Evolutionary conservation across 1,140 invertebrate species (phyloP).

Genomic region (Neotoxoptera formosana): DNA sequence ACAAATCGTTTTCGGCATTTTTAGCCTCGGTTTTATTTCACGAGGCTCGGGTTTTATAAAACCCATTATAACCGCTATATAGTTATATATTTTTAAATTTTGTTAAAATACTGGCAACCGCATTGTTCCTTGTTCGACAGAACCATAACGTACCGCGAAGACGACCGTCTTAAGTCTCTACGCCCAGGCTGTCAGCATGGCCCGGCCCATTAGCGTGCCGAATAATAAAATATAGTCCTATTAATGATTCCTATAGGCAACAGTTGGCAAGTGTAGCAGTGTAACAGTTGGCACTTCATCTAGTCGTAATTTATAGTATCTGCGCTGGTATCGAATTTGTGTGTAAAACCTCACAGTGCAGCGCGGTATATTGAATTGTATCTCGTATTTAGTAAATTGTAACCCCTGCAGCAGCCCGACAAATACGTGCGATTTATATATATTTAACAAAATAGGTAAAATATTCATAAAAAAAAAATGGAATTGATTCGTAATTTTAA

Average conservation of each 20-base stretch:
- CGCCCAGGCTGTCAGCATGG: not conserved
- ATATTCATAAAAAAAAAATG: not conserved
- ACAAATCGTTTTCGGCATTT: not conserved
- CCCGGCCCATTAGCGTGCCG: not conserved
- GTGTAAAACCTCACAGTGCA: no score
- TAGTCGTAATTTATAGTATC: no score
- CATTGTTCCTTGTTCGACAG: no score
- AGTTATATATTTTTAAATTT: not conserved
- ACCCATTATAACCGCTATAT: not conserved
- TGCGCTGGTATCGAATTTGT: no score
- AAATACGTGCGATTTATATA: not conserved
- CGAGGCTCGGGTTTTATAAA: not conserved
- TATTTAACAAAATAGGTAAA: not conserved
- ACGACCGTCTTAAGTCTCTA: not conserved
- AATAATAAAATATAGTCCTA: not conserved
- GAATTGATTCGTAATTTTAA: not conserved
- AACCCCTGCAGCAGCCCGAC: no score
- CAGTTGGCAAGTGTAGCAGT: not conserved
- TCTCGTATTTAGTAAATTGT: no score
- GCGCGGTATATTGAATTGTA: no score
- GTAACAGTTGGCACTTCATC: no score
- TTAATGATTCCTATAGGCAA: not conserved
- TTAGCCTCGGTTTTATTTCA: not conserved
- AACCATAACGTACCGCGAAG: no score
- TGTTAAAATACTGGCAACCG: no score